Evolutionary conservation across 2,888 invertebrate species (phyloP).

Genomic region (Drepana falcataria): DNA sequence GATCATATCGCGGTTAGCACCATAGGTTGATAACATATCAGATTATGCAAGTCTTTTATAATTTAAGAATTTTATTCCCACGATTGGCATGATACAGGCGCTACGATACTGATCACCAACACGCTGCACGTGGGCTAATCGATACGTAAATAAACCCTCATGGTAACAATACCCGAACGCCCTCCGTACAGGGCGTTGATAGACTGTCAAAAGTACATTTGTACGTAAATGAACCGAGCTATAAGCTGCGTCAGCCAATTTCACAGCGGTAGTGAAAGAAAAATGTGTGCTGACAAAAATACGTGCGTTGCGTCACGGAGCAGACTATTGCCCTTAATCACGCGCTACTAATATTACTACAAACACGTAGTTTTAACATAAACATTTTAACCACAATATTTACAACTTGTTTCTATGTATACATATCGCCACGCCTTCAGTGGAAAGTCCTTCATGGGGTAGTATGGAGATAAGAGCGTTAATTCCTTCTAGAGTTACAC

Average conservation of each 20-base stretch:
- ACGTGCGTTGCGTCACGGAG: conserved; percentile 35
- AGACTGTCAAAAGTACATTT: too few species aligned
- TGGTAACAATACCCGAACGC: too few species aligned
- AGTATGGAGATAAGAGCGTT: too few species aligned
- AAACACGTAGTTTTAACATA: conserved; percentile 8
- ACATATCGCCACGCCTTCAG: too few species aligned
- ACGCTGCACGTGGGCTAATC: neutral
- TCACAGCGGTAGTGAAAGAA: conserved; percentile 36
- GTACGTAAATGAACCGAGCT: too few species aligned
- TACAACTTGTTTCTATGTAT: neutral
- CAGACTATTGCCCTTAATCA: conserved; percentile 39
- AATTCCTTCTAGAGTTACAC: too few species aligned
- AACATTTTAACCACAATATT: conserved; percentile 5
- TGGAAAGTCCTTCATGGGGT: neutral
- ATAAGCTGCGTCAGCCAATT: conserved; percentile 14
- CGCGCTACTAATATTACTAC: conserved; percentile 27
- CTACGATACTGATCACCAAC: neutral
- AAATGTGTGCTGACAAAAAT: conserved; percentile 38
- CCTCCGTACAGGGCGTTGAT: too few species aligned
- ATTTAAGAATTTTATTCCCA: neutral
- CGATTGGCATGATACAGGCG: neutral
- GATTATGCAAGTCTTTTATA: too few species aligned
- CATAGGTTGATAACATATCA: too few species aligned
- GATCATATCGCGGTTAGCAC: too few species aligned
- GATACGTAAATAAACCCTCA: too few species aligned